Percentiles rank a stretch among this genome's conserved stretches.
Evolutionary conservation across 2,888 invertebrate genomes (phyloP).

Genomic region (Parnassius orleans): DNA sequence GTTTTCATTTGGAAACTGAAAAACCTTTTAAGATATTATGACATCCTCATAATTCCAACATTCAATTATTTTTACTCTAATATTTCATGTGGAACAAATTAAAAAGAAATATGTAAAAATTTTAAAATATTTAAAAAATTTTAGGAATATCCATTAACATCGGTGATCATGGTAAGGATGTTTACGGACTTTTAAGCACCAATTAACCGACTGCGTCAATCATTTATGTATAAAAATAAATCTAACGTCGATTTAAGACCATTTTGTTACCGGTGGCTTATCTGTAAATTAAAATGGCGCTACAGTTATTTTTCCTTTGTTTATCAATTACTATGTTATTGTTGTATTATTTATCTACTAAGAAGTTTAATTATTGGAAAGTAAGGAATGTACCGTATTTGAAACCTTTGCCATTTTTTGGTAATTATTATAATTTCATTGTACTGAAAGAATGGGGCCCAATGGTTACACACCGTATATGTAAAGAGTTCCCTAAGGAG

Average conservation of each 20-base stretch:
- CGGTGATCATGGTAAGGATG: too few relatives aligned
- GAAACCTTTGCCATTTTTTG: constrained; percentile 48
- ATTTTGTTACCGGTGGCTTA: neutral
- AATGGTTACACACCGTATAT: constrained; percentile 42
- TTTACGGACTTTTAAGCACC: too few relatives aligned
- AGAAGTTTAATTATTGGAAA: constrained; percentile 51
- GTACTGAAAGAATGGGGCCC: constrained; percentile 41
- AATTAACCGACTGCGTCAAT: too few relatives aligned
- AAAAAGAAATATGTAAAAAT: too few relatives aligned
- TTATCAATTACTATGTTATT: constrained; percentile 1
- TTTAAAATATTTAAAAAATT: too few relatives aligned
- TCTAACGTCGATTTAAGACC: neutral
- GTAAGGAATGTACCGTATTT: constrained; percentile 44
- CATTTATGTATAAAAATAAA: neutral
- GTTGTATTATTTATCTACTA: constrained; percentile 36
- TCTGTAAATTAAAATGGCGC: constrained; percentile 6
- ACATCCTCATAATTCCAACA: too few relatives aligned
- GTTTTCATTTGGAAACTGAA: too few relatives aligned
- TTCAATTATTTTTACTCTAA: too few relatives aligned
- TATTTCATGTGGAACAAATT: too few relatives aligned
- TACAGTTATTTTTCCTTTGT: neutral
- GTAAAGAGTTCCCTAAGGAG: constrained; percentile 45
- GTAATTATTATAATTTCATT: constrained; percentile 52
- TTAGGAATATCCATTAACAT: too few relatives aligned
- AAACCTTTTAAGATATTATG: too few relatives aligned